These are phyloP conservation scores for Drosophila micromelanica DNA, from an alignment of 1,140 invertebrate genomes.

Conservation along the genomic window DNA sequence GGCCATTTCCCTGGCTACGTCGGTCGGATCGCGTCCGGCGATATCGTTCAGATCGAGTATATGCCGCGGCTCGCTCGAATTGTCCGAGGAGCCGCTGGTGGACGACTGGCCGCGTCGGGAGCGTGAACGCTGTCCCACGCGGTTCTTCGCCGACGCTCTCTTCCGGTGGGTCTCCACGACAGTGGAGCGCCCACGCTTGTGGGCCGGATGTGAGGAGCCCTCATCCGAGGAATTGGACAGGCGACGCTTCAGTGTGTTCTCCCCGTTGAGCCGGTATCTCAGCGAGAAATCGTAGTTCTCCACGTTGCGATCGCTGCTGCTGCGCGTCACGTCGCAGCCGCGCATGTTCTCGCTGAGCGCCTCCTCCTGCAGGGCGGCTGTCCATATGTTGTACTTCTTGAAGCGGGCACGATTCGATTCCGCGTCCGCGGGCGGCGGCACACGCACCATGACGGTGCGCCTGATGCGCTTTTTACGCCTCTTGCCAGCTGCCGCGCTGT, in stretches of 20 bases:
- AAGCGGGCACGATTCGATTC: conserved; percentile 64
- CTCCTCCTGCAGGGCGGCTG: conserved; percentile 87
- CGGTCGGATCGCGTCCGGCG: conserved; percentile 85
- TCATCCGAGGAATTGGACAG: conserved; percentile 77
- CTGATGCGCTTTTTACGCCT: conserved; percentile 75
- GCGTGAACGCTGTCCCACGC: conserved; percentile 53
- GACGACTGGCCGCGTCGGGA: conserved; percentile 64
- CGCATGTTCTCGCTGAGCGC: conserved; percentile 87
- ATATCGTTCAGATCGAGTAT: conserved; percentile 85
- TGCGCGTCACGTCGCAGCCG: conserved; percentile 85
- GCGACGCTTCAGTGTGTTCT: conserved; percentile 77
- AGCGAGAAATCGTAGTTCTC: conserved; percentile 87
- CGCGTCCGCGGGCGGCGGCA: conserved; percentile 84
- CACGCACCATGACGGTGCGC: conserved; percentile 85
- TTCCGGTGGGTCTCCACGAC: conserved; percentile 37
- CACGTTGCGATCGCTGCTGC: conserved; percentile 85
- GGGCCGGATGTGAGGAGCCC: conserved; percentile 53
- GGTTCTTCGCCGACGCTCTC: conserved; percentile 34
- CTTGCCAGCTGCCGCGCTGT: conserved; percentile 54
- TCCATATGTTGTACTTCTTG: conserved; percentile 88
- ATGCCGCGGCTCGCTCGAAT: conserved; percentile 64
- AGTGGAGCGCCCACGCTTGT: conserved; percentile 59
- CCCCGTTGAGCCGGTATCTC: conserved; percentile 69
- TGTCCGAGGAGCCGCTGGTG: conserved; percentile 71
- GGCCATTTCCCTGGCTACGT: conserved; percentile 89